A percentile compares a stretch with the other conserved stretches of the same genome.
Evolutionary conservation across 2,888 invertebrate genomes (phyloP).

Genomic region (Cosmia pyralina): DNA sequence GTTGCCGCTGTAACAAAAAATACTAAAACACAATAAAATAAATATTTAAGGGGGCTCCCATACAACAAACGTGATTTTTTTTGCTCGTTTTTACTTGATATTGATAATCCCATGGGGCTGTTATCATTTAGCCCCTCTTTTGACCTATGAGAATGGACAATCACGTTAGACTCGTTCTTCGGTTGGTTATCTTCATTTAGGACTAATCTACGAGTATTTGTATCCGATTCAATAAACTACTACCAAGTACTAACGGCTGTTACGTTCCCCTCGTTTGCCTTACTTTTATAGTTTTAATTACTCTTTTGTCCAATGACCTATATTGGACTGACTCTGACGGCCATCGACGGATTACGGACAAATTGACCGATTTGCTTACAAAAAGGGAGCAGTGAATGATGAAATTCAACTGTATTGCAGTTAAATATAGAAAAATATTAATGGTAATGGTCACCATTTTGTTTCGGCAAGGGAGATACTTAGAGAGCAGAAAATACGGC

Average conservation of each 20-base stretch:
- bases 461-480: too few relatives aligned
- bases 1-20: too few relatives aligned
- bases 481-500: background rate
- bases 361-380: background rate
- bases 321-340: slow-evolving; percentile 4
- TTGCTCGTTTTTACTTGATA: too few relatives aligned
- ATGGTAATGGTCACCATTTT: too few relatives aligned
- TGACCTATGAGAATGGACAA: too few relatives aligned
- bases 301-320: slow-evolving; percentile 37
- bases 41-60: too few relatives aligned
- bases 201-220: slow-evolving; percentile 44
- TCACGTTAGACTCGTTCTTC: slow-evolving; percentile 1
- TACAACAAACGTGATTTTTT: too few relatives aligned
- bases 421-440: too few relatives aligned
- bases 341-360: slow-evolving; percentile 23
- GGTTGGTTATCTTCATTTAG: slow-evolving; percentile 32
- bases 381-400: background rate
- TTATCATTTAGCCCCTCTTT: too few relatives aligned
- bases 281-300: slow-evolving; percentile 50
- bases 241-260: slow-evolving; percentile 4
- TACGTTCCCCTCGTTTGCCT: slow-evolving; percentile 29
- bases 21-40: too few relatives aligned
- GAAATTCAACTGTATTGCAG: background rate
- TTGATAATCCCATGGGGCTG: too few relatives aligned
- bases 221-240: slow-evolving; percentile 29